These are phyloP conservation scores for Lepidotrigona ventralis DNA, from an alignment of 1,140 invertebrate species.

Conservation along the genomic window DNA sequence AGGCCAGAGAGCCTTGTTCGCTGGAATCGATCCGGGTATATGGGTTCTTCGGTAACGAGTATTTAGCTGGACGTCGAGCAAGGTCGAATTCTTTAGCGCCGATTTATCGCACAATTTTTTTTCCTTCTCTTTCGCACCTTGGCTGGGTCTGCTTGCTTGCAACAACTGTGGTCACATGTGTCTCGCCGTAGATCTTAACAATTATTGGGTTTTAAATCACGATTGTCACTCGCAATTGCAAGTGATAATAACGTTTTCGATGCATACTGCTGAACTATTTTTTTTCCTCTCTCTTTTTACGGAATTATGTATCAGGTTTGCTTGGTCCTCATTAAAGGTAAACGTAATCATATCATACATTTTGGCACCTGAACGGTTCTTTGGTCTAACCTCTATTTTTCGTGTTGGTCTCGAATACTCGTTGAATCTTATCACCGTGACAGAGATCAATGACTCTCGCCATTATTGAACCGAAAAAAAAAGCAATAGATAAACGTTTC, in stretches of 20 bases:
- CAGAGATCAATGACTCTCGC: constrained; percentile 9
- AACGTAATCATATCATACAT: too few species aligned
- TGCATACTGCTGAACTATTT: too few species aligned
- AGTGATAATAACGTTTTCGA: neutral
- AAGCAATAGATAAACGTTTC: neutral
- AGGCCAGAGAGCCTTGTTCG: neutral
- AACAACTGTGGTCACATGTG: neutral
- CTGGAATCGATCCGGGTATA: constrained; percentile 22
- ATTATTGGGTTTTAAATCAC: neutral
- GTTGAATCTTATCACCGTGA: neutral
- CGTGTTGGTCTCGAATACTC: neutral
- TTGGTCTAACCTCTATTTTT: neutral
- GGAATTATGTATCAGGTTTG: neutral
- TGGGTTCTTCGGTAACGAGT: constrained; percentile 18
- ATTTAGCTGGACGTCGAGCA: constrained; percentile 20
- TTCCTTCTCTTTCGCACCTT: neutral
- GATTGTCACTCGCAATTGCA: neutral
- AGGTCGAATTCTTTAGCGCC: constrained; percentile 45
- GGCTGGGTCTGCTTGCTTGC: too few species aligned
- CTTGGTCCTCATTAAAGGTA: too few species aligned
- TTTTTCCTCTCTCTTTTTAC: neutral
- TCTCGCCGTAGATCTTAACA: neutral
- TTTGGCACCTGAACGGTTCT: neutral
- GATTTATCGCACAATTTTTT: neutral
- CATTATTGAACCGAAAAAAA: neutral